Evolutionary conservation across 2,888 invertebrate species (phyloP), one percentile per base, ranked within the genome.

Genomic region (Calephelis perditalis): DNA sequence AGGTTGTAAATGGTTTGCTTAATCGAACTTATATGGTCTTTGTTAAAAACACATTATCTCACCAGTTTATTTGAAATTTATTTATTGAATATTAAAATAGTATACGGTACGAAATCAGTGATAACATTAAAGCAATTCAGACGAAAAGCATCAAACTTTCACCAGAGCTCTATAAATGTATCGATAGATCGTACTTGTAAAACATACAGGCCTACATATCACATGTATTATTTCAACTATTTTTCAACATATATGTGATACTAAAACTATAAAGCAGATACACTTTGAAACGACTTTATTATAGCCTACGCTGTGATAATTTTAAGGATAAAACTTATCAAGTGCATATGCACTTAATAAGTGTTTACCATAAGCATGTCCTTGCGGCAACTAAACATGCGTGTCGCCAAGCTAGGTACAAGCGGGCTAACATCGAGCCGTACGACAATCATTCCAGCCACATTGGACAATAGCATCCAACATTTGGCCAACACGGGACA

Each of bases 351-450:
- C 35, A 56, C 15, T 52, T 71, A 71, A 52, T 65, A 59, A 52
- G 7, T n/a, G 52, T 10, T 46, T 40, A 40, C 59, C 57, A 47
- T 47, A 46, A 43, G 55, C 58, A 26, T 26, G 47, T 40, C 57
- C 65, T 65, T 67, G 68, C 71, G 67, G 70, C 63, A 70, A 67
- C 71, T 76, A 63, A 67, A 67, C 69, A 69, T 63, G 62, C 67
- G 66, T 63, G 66, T 79, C 76, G 80, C 76, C 77, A 65, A 56
- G 60, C 46, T 46, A 52, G 52, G 35, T 62, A 84, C 65, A 86
- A 87, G 88, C 87, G 71, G 68, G 64, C 85, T 86, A 86, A 87
- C 86, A 86, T 79, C 76, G 73, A 83, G 70, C 81, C 77, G 78
- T 76, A 87, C 87, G 83, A 86, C 86, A 86, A 73, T 74, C 72